Evolutionary conservation across 1,140 invertebrate genomes (phyloP).

Genomic region (Drosophila suzukii): DNA sequence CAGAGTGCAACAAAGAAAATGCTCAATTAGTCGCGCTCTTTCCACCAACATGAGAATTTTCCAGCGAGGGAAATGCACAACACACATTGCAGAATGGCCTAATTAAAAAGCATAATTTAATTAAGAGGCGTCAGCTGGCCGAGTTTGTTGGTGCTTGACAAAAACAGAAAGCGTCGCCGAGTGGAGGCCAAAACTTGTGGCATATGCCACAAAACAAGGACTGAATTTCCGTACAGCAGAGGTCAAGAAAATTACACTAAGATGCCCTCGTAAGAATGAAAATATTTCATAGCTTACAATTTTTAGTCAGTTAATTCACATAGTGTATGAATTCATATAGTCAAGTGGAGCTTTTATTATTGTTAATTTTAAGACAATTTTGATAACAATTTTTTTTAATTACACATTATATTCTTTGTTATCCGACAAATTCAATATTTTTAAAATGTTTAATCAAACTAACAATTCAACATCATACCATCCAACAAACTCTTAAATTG

Average conservation of each 20-base stretch:
- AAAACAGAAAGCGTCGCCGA: slow-evolving; percentile 31
- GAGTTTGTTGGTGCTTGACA: slow-evolving; percentile 44
- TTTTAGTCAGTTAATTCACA: too few relatives aligned
- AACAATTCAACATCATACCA: too few relatives aligned
- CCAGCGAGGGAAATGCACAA: slow-evolving; percentile 23
- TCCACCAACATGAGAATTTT: slow-evolving; percentile 17
- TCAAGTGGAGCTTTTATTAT: too few relatives aligned
- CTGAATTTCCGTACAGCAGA: slow-evolving; percentile 23
- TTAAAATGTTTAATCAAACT: too few relatives aligned
- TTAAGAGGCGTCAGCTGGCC: slow-evolving; percentile 67
- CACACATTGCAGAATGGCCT: slow-evolving; percentile 51
- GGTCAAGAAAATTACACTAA: not conserved
- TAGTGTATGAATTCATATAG: too few relatives aligned
- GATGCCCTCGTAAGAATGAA: not conserved
- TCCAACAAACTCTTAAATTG: too few relatives aligned
- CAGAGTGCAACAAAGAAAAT: slow-evolving; percentile 45
- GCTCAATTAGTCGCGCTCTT: slow-evolving; percentile 51
- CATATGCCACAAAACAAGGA: slow-evolving; percentile 71
- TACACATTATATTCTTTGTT: too few relatives aligned
- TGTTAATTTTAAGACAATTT: too few relatives aligned
- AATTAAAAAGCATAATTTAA: slow-evolving; percentile 80
- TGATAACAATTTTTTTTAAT: too few relatives aligned
- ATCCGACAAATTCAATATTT: too few relatives aligned
- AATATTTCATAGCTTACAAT: not conserved
- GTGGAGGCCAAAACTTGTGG: slow-evolving; percentile 50